Evolutionary conservation across 2,797 vertebrate genomes (phyloP), one percentile per base, ranked within the genome.

Genomic region (Anomalospiza imberbis): DNA sequence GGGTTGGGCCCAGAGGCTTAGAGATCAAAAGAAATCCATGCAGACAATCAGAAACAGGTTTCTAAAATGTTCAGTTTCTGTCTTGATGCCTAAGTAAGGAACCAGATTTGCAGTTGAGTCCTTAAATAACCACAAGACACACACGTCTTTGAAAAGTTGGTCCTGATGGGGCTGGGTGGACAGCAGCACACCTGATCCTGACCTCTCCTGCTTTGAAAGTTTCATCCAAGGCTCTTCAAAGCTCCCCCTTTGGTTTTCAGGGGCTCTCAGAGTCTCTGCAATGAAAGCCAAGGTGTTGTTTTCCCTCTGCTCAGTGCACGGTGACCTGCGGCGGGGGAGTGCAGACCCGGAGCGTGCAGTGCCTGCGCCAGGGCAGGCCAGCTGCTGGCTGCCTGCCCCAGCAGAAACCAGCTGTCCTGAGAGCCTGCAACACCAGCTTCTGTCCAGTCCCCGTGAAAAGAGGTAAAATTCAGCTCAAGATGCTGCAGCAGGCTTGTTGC

Each of bases 241-340:
- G 54, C 45, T 34, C 24, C 18, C 40, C 8, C 60, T 67, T 83
- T 57, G 74, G 67, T 68, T 94, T 51, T n/a, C 12, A 3, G 5
- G 5, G 62, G 63, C 70, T 78, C 42, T n/a, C 26, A 18, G 50
- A 58, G 42, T 13, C 17, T 32, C 13, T 45, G 2, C 34, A 75
- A 8, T 28, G 14, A 17, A 18, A 55, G 22, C 9, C 2, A 1
- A 25, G 53, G 88, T 76, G 79, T 57, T 16, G 22, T 72, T 50
- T 50, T 68, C 42, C 48, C 51, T 63, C 34, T 21, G 51, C 60
- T 15, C 96, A 99, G 99, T 99, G 99, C 94, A 98, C 99, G 0
- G 99, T 99, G 65, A 99, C 98, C 22, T 99, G 99, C 24, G 99
- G 99, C 2, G 99, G 99, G n/a, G 99, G 99, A 8, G 98, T 99